Evolutionary conservation across 1,140 invertebrate species (phyloP).

Genomic region (Pachyrhynchus sulphureomaculatus): DNA sequence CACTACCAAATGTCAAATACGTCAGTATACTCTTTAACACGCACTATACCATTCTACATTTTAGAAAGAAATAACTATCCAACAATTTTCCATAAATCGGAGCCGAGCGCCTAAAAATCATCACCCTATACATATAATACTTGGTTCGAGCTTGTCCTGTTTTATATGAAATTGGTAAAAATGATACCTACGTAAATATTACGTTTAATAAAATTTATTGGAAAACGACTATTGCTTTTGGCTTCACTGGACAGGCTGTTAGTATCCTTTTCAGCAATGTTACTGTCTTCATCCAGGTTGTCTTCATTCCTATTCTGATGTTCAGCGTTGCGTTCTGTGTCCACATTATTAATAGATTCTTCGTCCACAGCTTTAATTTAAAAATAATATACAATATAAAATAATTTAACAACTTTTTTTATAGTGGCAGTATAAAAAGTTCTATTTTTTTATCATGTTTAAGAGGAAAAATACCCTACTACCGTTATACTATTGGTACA

Average conservation of each 20-base stretch:
- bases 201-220: conserved; percentile 19
- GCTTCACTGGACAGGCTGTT: too few species aligned
- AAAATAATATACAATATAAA: background rate
- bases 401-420: background rate
- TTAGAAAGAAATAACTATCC: too few species aligned
- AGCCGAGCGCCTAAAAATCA: too few species aligned
- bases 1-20: too few species aligned
- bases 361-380: background rate
- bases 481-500: too few species aligned
- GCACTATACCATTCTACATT: too few species aligned
- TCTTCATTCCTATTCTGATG: background rate
- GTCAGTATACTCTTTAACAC: too few species aligned
- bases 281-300: background rate
- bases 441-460: too few species aligned
- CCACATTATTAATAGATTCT: background rate
- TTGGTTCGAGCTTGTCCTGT: background rate
- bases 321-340: background rate
- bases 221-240: background rate
- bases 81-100: too few species aligned
- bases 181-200: conserved; percentile 25
- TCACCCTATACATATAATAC: too few species aligned
- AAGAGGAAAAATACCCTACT: too few species aligned
- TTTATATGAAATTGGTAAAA: background rate
- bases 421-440: background rate
- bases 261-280: background rate